Percentiles rank a stretch among this genome's conserved stretches.
These are phyloP conservation scores for Eleginops maclovinus DNA, from an alignment of 2,113 vertebrate species.

Conservation along the genomic window DNA sequence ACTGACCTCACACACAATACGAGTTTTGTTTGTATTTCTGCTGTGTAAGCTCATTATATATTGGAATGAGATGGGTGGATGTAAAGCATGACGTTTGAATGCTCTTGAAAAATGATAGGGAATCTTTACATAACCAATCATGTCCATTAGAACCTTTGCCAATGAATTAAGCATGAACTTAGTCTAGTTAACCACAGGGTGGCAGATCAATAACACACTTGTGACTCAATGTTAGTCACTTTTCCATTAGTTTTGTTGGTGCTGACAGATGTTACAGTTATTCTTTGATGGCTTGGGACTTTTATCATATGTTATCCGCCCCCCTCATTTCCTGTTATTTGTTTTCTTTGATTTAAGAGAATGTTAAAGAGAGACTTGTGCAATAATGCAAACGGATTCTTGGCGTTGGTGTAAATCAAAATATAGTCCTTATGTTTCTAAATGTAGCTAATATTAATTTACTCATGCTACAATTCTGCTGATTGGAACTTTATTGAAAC, in stretches of 20 bases:
- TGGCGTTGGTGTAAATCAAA: background rate
- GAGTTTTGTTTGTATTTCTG: no score
- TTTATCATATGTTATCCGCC: background rate
- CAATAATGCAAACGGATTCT: background rate
- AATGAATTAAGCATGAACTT: background rate
- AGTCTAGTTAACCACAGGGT: background rate
- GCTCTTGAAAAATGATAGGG: background rate
- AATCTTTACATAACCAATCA: background rate
- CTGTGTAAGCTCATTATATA: no score
- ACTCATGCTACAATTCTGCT: background rate
- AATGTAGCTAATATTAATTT: slow-evolving; percentile 7
- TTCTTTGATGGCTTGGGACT: no score
- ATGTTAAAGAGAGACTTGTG: background rate
- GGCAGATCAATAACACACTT: background rate
- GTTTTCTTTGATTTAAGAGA: background rate
- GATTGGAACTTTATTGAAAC: background rate
- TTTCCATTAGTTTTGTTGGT: background rate
- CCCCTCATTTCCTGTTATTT: no score
- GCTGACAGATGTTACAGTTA: background rate
- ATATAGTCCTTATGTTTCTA: background rate
- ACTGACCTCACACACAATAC: no score
- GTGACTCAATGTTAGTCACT: background rate
- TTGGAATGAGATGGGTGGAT: no score
- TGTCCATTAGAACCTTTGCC: background rate
- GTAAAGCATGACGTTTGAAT: background rate